phyloP scores from a whole-genome alignment of 2,797 vertebrate genomes.

The Hylomyscus alleni region DNA sequence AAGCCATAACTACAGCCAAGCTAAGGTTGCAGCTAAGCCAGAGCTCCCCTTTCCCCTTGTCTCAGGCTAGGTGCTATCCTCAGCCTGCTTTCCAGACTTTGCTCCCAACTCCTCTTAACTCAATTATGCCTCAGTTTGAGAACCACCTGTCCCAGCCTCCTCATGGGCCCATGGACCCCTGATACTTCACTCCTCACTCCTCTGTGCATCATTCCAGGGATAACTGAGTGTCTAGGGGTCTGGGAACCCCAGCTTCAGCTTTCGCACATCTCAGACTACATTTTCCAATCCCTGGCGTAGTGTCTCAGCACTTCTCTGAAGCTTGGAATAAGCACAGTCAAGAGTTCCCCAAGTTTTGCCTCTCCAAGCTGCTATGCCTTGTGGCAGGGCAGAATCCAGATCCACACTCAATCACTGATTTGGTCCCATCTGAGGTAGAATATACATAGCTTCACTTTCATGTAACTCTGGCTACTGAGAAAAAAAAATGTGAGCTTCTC shows the following conservation, averaged over 20 bases:
- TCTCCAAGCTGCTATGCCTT: background rate
- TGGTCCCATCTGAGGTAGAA: background rate
- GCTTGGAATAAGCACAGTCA: background rate
- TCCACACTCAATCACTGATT: background rate
- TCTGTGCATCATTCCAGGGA: background rate
- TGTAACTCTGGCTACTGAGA: background rate
- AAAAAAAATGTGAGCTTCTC: background rate
- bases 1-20: background rate
- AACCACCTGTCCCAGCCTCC: background rate
- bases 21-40: background rate
- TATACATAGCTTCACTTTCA: background rate
- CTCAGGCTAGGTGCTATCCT: background rate
- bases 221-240: rapidly evolving
- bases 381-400: background rate
- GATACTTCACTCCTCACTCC: background rate
- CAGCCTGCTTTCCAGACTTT: background rate
- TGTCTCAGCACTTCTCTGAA: background rate
- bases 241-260: background rate
- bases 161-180: background rate
- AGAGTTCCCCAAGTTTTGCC: background rate
- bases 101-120: background rate
- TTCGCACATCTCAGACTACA: background rate
- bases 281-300: rapidly evolving
- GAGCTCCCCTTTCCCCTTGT: background rate
- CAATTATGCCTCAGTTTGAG: background rate